A percentile compares a stretch with the other conserved stretches of the same genome.
These are phyloP conservation scores for Mallotus villosus DNA, from an alignment of 2,797 vertebrate species.

Conservation along the genomic window DNA sequence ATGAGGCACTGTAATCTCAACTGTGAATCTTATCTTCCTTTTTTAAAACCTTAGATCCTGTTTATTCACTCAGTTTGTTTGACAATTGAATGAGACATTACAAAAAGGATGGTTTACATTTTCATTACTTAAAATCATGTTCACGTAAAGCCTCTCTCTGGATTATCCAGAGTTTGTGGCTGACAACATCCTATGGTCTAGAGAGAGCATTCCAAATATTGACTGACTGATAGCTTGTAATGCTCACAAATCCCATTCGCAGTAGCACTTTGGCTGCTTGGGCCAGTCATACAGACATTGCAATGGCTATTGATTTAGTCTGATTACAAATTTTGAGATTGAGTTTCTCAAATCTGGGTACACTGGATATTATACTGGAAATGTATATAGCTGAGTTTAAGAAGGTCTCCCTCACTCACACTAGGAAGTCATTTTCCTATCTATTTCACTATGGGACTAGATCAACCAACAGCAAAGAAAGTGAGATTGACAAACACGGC, in stretches of 20 bases:
- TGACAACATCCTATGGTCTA: constrained; percentile 42
- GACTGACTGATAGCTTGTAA: constrained; percentile 41
- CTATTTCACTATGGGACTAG: too few relatives aligned
- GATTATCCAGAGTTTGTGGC: constrained; percentile 38
- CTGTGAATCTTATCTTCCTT: too few relatives aligned
- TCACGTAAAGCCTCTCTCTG: constrained; percentile 31
- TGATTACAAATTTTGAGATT: constrained; percentile 43
- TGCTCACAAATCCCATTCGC: constrained; percentile 44
- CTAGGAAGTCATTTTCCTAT: constrained; percentile 44
- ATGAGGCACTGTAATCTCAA: too few relatives aligned
- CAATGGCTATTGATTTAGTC: constrained; percentile 42
- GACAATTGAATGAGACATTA: constrained; percentile 3
- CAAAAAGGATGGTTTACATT: not conserved
- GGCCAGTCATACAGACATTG: constrained; percentile 37
- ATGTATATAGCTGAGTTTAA: constrained; percentile 69
- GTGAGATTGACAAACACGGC: constrained; percentile 40
- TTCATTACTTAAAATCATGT: constrained; percentile 33
- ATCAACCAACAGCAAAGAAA: constrained; percentile 30
- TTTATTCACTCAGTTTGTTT: constrained; percentile 10
- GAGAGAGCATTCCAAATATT: constrained; percentile 47
- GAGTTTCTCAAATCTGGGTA: constrained; percentile 61
- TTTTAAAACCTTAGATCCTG: not conserved
- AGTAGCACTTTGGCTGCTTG: too few relatives aligned
- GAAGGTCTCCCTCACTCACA: constrained; percentile 31
- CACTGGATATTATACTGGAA: constrained; percentile 56